Base-by-base conservation (phyloP, 2,113 vertebrate genomes). In the Baryphthengus martii region DNA sequence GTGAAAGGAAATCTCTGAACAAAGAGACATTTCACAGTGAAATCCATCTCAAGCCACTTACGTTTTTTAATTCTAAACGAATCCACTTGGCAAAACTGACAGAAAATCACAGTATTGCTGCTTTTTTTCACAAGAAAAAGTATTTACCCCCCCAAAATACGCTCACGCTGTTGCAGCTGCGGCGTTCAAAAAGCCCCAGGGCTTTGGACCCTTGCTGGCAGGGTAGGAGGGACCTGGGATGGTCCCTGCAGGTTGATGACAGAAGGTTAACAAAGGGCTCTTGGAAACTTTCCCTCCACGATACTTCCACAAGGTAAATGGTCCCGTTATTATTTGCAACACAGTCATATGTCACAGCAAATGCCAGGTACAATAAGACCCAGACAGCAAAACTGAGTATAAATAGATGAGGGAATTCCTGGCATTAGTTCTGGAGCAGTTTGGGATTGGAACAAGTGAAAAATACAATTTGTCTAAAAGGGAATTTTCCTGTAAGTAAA, bases 361-460 rank as follows among this genome's bases (percentile, higher is more conserved):
- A 92, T 94, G 93, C 92, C 95, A 93, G 90, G 85, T 95, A 90
- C 92, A 92, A 88, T 87, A 90, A 96, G 95, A 90, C 73, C 70
- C 94, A 94, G 73, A 92, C 83, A 90, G 88, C 53, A 84, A 74
- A 94, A 93, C n/a, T 39, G 66, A 62, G 35, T 93, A 90, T 85
- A 93, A 95, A 95, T 88, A 78, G 92, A 96, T 93, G 92, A 96
- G 87, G 89, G 95, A 97, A 96, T 97, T 96, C 95, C 88, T 96
- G 93, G 95, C 88, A 90, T 87, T 84, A 85, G 56, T 85, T 94
- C 73, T 94, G 71, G 86, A 94, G 95, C 68, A 84, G 44, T 95
- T 91, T 92, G 89, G 84, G 94, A 62, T 58, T 93, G 86, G 90
- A 96, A 93, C 56, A 47, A 94, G 56, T 81, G 88, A 94, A 97